phyloP scores from a whole-genome alignment of 1,140 invertebrate species.

The Teleopsis dalmanni region DNA sequence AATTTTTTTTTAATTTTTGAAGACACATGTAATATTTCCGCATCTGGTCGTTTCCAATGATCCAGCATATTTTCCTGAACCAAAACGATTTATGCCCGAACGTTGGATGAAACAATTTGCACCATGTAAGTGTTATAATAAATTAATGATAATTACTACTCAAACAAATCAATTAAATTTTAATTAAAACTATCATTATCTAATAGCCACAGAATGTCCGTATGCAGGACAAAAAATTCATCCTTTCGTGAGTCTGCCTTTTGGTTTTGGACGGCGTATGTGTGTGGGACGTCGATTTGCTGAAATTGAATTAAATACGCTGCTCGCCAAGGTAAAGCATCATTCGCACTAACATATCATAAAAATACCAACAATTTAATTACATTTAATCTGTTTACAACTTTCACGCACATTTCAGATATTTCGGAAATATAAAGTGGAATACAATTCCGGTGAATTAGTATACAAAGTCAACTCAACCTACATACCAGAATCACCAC shows the following conservation, averaged over 20 bases:
- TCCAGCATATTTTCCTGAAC: constrained; percentile 61
- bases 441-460: constrained; percentile 55
- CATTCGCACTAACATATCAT: neutral
- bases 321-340: constrained; percentile 50
- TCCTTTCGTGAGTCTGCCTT: constrained; percentile 71
- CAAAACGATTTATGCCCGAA: constrained; percentile 63
- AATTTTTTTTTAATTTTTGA: constrained; percentile 10
- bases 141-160: neutral
- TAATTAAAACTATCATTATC: neutral
- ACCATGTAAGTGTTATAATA: constrained; percentile 4
- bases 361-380: neutral
- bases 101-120: constrained; percentile 58
- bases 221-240: constrained; percentile 49
- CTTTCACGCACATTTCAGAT: constrained; percentile 46
- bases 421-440: constrained; percentile 58
- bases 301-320: constrained; percentile 67
- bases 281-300: constrained; percentile 75
- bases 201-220: constrained; percentile 20
- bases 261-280: constrained; percentile 74
- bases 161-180: neutral
- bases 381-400: neutral
- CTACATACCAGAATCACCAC: constrained; percentile 60
- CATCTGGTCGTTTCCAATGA: constrained; percentile 72
- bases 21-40: constrained; percentile 75
- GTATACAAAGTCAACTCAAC: constrained; percentile 64